Base-by-base conservation (phyloP, 2,888 invertebrate genomes). In the Yponomeuta malinellus region DNA sequence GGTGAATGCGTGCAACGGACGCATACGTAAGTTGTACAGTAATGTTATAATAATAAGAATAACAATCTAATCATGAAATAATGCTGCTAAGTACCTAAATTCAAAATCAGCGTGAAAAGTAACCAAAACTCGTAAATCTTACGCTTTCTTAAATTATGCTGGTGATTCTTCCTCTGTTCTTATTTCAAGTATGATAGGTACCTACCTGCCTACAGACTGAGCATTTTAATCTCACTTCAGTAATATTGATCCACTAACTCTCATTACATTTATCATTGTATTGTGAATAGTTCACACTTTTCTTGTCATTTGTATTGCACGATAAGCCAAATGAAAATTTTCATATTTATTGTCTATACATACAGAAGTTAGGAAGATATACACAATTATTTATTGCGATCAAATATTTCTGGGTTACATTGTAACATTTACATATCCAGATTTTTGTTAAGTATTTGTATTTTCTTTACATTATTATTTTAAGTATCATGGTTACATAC, bases 1-100 rank as follows among this genome's bases (percentile, higher is more conserved):
- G 15, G 52, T 59, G 52, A 59, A 59, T 59, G 15, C 52, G 52
- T 59, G 52, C 12, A 59, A 59, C 52, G 15, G 52, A 15, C 52
- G 10, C 65, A 80, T 83, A 83, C 79, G 78, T 87, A 87, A 88
- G 89, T 87, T 89, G 88, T 89, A 89, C 85, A 88, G 87, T 84
- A 84, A 59, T 59, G 52, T 77, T 77, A 76, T 83, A 79, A 78
- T 80, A 77, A 12, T 87, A 87, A 87, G 87, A 82, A 80, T 87
- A 87, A 85, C 76, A 59, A 59, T 59, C 52, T 5, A 52, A 52
- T 33, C 52, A 52, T 15, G 2, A 59, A 15, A 9, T 43, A 43
- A 43, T 15, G 52, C 12, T 59, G 5, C 52, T 15, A 59, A 59
- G 52, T 15, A 37, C 37, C 37, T 37, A 43, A 43, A 43, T 43